phyloP scores from a whole-genome alignment of 92 coral and sea anemone species.

The Metridium senile region DNA sequence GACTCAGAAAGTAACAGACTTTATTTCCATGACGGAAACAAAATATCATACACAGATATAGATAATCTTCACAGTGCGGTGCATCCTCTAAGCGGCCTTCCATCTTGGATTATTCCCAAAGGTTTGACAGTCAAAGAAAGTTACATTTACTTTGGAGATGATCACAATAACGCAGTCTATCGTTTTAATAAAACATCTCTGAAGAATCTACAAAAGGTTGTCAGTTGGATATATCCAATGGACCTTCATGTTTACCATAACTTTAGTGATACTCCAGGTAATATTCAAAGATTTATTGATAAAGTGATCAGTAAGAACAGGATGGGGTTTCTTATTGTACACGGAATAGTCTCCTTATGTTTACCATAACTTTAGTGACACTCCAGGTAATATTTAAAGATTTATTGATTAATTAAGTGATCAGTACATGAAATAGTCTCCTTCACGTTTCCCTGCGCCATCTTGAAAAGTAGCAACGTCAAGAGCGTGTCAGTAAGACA shows the following conservation, averaged over 20 bases:
- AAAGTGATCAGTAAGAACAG: too few relatives aligned
- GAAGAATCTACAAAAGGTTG: background rate
- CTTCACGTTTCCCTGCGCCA: too few relatives aligned
- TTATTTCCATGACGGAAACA: slow-evolving; percentile 16
- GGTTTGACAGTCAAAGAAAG: slow-evolving; percentile 16
- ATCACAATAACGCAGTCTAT: background rate
- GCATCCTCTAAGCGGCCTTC: background rate
- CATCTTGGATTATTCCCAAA: background rate
- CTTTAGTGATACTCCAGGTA: slow-evolving; percentile 19
- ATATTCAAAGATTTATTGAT: background rate
- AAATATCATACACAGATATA: slow-evolving; percentile 18
- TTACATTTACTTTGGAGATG: slow-evolving; percentile 26
- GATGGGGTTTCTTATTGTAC: too few relatives aligned
- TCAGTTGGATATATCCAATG: slow-evolving; percentile 15
- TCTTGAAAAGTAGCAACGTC: too few relatives aligned
- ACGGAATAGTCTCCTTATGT: too few relatives aligned
- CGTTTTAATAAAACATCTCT: slow-evolving; percentile 23
- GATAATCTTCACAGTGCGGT: background rate
- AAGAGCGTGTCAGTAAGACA: too few relatives aligned
- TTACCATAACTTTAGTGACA: too few relatives aligned
- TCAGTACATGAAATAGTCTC: too few relatives aligned
- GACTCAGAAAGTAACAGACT: slow-evolving; percentile 25
- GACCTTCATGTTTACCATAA: slow-evolving; percentile 39
- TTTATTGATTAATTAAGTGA: too few relatives aligned
- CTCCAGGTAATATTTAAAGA: too few relatives aligned